Conservation (phyloP, 2,797 vertebrate genomes). For the Enteromius trimaculatus region DNA sequence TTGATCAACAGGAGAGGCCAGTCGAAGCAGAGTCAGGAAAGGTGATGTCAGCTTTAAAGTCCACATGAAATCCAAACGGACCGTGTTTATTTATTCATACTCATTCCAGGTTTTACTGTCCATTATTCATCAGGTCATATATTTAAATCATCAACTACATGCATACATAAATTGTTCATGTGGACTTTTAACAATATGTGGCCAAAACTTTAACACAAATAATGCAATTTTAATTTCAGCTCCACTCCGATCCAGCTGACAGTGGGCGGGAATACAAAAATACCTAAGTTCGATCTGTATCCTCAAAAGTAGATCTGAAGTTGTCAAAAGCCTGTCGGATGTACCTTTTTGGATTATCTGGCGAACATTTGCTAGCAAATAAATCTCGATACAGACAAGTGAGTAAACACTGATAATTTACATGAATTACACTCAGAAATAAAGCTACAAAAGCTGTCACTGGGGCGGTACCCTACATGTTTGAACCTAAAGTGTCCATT, state of each 20-base stretch:
- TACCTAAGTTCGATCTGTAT: not conserved
- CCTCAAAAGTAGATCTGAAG: not conserved
- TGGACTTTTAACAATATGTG: not conserved
- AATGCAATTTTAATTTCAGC: not conserved
- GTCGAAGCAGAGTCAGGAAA: slow-evolving; percentile 42
- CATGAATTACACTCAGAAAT: not conserved
- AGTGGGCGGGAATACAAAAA: not conserved
- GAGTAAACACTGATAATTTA: not conserved
- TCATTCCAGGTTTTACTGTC: not conserved
- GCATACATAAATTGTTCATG: no score
- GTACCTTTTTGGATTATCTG: not conserved
- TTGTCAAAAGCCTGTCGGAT: not conserved
- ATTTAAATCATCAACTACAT: not conserved
- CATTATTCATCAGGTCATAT: not conserved
- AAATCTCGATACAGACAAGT: not conserved
- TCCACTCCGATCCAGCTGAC: not conserved
- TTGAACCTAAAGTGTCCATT: no score
- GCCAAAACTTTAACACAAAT: not conserved
- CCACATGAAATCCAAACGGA: not conserved
- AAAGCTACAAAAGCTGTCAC: no score
- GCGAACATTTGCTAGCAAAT: not conserved
- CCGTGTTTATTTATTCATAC: not conserved
- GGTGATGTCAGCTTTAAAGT: slow-evolving; percentile 16
- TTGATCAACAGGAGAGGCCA: slow-evolving; percentile 55
- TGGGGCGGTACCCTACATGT: no score